Evolutionary conservation across 2,113 vertebrate genomes (phyloP), one percentile per base, ranked within the genome.

Genomic region (Oxyruncus cristatus): DNA sequence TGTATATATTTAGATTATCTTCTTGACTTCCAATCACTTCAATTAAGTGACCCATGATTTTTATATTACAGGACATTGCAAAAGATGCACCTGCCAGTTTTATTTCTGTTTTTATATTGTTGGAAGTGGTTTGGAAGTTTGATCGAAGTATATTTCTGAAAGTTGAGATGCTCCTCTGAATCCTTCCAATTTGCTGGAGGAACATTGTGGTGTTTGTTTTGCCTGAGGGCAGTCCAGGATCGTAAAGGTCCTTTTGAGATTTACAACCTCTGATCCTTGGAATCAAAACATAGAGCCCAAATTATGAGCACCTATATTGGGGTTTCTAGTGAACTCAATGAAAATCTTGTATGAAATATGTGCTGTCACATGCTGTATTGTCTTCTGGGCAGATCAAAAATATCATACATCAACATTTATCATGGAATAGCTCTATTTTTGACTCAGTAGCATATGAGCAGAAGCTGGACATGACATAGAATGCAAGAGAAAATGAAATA

Each of bases 81-180:
- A 84, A 80, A 95, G 75, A 91, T 95, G 70, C 88, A 95, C 91
- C 95, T 95, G 93, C 84, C 95, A 96, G 73, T 85, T 94, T 96
- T 95, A 78, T 76, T 97, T 95, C 41, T 81, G n/a, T 33, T 82
- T 74, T 72, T 49, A 46, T 72, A 44, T 71, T 94, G 61, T 92
- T 85, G 61, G 37, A 85, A 95, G 80, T 66, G 33, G 44, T 94
- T 92, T 96, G 79, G 93, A 97, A 90, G 91, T 91, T 89, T 78
- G 88, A 89, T 76, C 49, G 66, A 65, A 91, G 70, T 87, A 75
- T 58, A 82, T 61, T 91, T 22, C 44, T 49, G 61, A 67, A 95
- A 91, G 62, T 89, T 91, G 65, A 96, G 82, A 87, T 47, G 85
- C 26, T 93, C 12, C 49, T 92, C 67, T 89, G 71, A 89, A 85